These are phyloP conservation scores for Gavia stellata DNA, from an alignment of 2,113 vertebrate genomes.

Conservation along the genomic window DNA sequence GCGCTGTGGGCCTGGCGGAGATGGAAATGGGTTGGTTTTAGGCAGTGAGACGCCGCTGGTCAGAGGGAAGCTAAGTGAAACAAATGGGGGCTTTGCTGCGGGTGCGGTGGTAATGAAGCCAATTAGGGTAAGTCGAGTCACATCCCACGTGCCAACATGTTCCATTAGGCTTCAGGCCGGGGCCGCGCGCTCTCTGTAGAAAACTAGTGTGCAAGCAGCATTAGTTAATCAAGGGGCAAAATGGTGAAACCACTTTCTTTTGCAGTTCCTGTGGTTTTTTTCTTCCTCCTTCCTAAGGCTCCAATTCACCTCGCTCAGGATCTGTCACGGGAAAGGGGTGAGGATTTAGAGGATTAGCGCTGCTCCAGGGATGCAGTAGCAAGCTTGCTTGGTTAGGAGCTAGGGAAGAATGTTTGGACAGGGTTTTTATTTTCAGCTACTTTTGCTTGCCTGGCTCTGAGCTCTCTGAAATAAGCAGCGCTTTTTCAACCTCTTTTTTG, in stretches of 20 bases:
- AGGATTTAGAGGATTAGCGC: neutral
- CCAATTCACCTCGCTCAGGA: neutral
- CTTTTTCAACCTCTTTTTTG: neutral
- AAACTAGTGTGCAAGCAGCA: neutral
- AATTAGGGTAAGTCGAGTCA: neutral
- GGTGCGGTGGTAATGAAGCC: neutral
- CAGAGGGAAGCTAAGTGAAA: neutral
- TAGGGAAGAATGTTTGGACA: neutral
- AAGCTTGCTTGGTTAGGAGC: neutral
- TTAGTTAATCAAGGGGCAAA: neutral
- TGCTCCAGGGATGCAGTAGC: neutral
- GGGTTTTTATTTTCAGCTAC: neutral
- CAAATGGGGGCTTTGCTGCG: neutral
- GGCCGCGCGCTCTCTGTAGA: fast-evolving
- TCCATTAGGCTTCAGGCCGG: neutral
- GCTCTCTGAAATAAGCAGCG: neutral
- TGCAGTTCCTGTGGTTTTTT: neutral
- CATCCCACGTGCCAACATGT: neutral
- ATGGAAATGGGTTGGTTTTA: neutral
- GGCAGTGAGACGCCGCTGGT: fast-evolving
- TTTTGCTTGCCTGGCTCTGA: neutral
- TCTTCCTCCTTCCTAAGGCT: neutral
- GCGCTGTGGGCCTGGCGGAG: neutral
- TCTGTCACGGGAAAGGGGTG: neutral
- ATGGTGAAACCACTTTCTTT: neutral